These are phyloP conservation scores for Mesembrinibis cayennensis DNA, from an alignment of 2,113 vertebrate genomes.

Conservation along the genomic window DNA sequence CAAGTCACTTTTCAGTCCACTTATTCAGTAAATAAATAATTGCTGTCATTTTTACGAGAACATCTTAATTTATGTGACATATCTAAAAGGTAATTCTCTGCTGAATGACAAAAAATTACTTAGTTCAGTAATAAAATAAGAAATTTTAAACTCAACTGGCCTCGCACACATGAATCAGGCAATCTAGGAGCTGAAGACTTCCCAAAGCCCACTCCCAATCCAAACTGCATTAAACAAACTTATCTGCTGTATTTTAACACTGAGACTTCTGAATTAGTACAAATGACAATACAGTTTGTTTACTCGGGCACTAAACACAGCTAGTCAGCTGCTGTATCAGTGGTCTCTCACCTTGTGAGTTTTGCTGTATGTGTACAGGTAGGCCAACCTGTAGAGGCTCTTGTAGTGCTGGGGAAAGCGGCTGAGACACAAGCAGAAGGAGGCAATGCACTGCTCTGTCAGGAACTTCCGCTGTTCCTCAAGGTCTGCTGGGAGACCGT, in stretches of 20 bases:
- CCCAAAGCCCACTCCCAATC: background rate
- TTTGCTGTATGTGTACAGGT: constrained; percentile 89
- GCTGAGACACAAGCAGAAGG: constrained; percentile 90
- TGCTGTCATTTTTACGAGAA: background rate
- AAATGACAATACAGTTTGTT: background rate
- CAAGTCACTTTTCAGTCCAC: background rate
- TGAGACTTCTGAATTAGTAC: background rate
- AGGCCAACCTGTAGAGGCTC: constrained; percentile 95
- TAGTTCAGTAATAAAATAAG: background rate
- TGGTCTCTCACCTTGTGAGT: constrained; percentile 84
- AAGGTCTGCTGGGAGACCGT: constrained; percentile 78
- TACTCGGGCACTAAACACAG: background rate
- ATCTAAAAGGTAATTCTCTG: background rate
- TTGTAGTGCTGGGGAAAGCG: constrained; percentile 99
- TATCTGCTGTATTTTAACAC: background rate
- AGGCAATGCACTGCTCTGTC: constrained; percentile 86
- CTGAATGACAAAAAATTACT: background rate
- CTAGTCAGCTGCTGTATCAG: background rate
- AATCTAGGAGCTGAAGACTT: background rate
- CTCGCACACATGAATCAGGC: background rate
- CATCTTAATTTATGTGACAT: background rate
- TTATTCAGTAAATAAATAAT: background rate
- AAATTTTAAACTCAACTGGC: background rate
- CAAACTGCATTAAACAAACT: background rate
- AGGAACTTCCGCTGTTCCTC: constrained; percentile 89